Conservation (phyloP, 2,888 invertebrate genomes). For the Priocnemis perturbator region DNA sequence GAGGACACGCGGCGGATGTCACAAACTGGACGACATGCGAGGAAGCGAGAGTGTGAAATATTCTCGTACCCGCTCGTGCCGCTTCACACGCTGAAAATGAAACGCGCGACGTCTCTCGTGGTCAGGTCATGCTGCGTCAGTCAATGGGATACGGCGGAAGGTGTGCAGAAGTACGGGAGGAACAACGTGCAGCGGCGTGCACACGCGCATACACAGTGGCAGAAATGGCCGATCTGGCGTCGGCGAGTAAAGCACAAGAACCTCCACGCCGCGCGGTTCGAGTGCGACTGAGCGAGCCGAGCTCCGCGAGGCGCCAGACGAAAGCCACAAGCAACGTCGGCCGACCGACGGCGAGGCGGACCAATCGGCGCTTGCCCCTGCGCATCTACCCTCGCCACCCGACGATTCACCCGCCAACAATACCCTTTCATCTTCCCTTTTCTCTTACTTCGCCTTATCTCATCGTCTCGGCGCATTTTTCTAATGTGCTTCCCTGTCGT, state of each 20-base stretch:
- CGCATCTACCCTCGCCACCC: constrained; percentile 53
- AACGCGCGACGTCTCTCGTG: too few relatives aligned
- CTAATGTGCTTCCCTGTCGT: background rate
- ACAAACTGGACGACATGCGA: too few relatives aligned
- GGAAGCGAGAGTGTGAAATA: too few relatives aligned
- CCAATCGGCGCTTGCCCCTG: constrained; percentile 66
- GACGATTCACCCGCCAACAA: constrained; percentile 67
- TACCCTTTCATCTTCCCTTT: constrained; percentile 23
- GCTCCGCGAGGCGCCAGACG: constrained; percentile 45
- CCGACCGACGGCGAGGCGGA: constrained; percentile 56
- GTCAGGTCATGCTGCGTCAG: too few relatives aligned
- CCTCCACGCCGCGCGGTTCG: constrained; percentile 72
- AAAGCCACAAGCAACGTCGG: constrained; percentile 61
- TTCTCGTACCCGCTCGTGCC: too few relatives aligned
- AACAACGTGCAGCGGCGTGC: too few relatives aligned
- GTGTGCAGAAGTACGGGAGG: too few relatives aligned
- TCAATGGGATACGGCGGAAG: too few relatives aligned
- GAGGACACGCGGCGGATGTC: too few relatives aligned
- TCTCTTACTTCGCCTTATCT: too few relatives aligned
- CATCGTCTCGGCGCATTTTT: background rate
- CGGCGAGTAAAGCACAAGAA: constrained; percentile 45
- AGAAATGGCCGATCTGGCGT: background rate
- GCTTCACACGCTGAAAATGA: too few relatives aligned
- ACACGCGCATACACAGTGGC: constrained; percentile 1
- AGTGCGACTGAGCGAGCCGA: constrained; percentile 70